phyloP scores from a whole-genome alignment of 2,888 invertebrate species.

The Drosophila cognata region DNA sequence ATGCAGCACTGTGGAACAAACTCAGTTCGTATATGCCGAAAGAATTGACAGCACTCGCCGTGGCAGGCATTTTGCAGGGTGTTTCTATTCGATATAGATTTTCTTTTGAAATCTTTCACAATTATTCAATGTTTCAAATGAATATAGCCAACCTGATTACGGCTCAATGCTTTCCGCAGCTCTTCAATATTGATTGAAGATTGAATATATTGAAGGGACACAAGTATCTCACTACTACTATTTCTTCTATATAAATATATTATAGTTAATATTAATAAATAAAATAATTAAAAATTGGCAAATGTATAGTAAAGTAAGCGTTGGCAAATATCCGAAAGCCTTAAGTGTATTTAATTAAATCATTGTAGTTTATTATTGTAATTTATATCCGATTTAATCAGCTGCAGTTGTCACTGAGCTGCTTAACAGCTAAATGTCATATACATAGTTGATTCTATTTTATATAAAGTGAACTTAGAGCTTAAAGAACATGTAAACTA shows the following conservation, averaged over 20 bases:
- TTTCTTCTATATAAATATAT: background rate
- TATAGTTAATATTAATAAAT: background rate
- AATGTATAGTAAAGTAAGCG: too few relatives aligned
- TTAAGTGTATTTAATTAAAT: background rate
- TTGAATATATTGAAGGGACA: background rate
- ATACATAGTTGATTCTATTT: background rate
- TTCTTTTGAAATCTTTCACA: background rate
- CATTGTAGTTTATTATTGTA: background rate
- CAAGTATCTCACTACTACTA: background rate
- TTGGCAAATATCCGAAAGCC: background rate
- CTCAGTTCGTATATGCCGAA: background rate
- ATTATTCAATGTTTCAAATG: background rate
- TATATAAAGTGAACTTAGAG: background rate
- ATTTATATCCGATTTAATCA: background rate
- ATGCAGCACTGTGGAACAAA: slow-evolving; percentile 31
- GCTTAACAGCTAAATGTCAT: background rate
- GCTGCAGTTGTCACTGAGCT: background rate
- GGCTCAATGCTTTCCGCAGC: too few relatives aligned
- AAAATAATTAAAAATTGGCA: background rate
- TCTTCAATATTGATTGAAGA: too few relatives aligned
- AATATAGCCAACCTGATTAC: too few relatives aligned
- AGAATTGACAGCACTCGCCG: background rate
- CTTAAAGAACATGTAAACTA: background rate
- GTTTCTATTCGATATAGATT: background rate
- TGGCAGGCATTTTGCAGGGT: background rate